A percentile compares a stretch with the other conserved stretches of the same genome.
Conservation (phyloP, 2,113 vertebrate genomes). For the Octodon degus region DNA sequence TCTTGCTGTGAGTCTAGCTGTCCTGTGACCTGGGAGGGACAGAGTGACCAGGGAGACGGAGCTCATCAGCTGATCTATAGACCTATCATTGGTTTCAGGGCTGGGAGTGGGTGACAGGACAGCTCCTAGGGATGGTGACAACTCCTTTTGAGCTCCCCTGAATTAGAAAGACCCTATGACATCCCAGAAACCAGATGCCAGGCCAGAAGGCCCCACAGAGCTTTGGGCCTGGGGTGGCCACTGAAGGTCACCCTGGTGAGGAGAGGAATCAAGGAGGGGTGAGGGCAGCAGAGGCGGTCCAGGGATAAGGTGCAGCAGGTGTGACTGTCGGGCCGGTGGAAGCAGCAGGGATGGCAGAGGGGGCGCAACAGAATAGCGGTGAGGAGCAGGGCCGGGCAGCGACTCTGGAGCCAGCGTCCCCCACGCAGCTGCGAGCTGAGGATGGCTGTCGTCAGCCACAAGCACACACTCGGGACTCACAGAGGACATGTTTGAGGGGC, state of each 20-base stretch:
- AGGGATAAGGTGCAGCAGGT: background rate
- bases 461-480: background rate
- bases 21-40: background rate
- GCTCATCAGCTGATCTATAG: background rate
- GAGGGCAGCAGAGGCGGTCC: fast-evolving
- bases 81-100: background rate
- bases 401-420: background rate
- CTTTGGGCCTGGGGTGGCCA: background rate
- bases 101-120: background rate
- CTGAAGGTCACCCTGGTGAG: background rate
- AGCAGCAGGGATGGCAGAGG: background rate
- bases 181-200: background rate
- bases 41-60: background rate
- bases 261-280: background rate
- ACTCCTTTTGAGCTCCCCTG: background rate
- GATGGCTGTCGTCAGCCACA: background rate
- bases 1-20: background rate
- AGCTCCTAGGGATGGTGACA: background rate
- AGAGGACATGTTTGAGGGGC: background rate
- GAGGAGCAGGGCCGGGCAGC: background rate
- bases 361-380: background rate
- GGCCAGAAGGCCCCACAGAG: background rate
- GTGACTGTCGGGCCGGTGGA: background rate
- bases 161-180: background rate
- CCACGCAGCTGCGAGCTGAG: background rate